These are phyloP conservation scores for Fopius arisanus DNA, from an alignment of 1,140 invertebrate genomes.

Conservation along the genomic window DNA sequence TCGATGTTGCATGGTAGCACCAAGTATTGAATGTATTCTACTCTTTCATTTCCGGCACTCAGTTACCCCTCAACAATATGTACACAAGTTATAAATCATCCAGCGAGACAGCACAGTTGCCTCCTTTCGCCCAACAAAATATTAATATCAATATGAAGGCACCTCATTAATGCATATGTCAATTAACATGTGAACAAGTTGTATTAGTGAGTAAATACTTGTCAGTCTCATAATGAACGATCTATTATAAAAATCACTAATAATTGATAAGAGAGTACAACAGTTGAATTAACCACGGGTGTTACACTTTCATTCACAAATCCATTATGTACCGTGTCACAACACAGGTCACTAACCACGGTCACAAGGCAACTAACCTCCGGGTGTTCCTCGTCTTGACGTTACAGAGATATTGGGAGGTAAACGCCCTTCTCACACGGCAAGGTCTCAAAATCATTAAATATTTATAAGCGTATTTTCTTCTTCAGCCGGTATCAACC, in stretches of 20 bases:
- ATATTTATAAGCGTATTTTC: not conserved
- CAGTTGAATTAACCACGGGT: not conserved
- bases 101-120: not conserved
- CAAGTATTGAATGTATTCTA: not conserved
- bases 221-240: not conserved
- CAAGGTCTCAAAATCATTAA: conserved; percentile 1
- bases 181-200: not conserved
- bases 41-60: not conserved
- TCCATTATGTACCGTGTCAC: not conserved
- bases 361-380: conserved; percentile 21
- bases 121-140: not conserved
- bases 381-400: not conserved
- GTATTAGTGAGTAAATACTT: not conserved
- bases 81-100: not conserved
- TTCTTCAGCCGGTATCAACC: not conserved
- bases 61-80: not conserved
- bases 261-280: not conserved
- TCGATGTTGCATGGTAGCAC: not conserved
- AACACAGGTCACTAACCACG: conserved; percentile 18
- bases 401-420: conserved; percentile 10
- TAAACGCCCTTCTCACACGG: conserved; percentile 36
- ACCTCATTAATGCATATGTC: not conserved
- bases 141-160: not conserved
- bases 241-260: not conserved
- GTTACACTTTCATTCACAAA: not conserved